These are phyloP conservation scores for Lordiphosa collinella DNA, from an alignment of 1,140 invertebrate genomes.

Conservation along the genomic window DNA sequence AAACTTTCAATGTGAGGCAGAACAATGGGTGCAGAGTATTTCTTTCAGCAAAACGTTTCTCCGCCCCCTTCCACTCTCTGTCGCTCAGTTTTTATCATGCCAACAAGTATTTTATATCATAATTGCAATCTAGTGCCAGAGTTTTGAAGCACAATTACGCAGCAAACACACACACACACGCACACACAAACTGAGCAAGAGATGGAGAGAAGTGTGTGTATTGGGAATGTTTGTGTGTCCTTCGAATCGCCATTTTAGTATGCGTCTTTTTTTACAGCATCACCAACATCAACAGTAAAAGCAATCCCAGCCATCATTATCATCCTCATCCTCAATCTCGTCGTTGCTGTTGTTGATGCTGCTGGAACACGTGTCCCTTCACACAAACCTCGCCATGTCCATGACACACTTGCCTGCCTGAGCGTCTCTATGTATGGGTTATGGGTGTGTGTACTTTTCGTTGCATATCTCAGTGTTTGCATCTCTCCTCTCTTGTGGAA, in stretches of 20 bases:
- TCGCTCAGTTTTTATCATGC: slow-evolving; percentile 24
- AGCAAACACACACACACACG: slow-evolving; percentile 9
- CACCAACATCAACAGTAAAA: slow-evolving; percentile 22
- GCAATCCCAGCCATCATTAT: slow-evolving; percentile 48
- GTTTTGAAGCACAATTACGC: slow-evolving; percentile 53
- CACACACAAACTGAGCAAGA: slow-evolving; percentile 14
- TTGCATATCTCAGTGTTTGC: slow-evolving; percentile 73
- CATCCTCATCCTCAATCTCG: slow-evolving; percentile 17
- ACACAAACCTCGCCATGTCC: slow-evolving; percentile 48
- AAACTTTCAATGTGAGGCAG: slow-evolving; percentile 8
- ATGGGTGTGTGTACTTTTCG: slow-evolving; percentile 42
- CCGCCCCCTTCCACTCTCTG: not conserved
- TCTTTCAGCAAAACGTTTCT: not conserved
- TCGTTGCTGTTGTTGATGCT: slow-evolving; percentile 40
- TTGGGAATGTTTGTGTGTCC: slow-evolving; percentile 65
- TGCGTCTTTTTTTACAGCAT: slow-evolving; percentile 53
- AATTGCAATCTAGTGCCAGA: slow-evolving; percentile 66
- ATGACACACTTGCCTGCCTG: slow-evolving; percentile 60
- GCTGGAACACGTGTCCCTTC: slow-evolving; percentile 12
- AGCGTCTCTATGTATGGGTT: slow-evolving; percentile 11
- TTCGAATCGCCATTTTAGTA: slow-evolving; percentile 69
- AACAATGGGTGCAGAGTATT: not conserved
- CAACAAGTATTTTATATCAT: slow-evolving; percentile 66
- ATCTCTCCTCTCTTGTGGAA: slow-evolving; percentile 25
- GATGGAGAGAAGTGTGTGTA: not conserved